Percentiles rank a stretch among this genome's conserved stretches.
phyloP scores from a whole-genome alignment of 2,113 vertebrate species.

The Marcusenius ussheri region DNA sequence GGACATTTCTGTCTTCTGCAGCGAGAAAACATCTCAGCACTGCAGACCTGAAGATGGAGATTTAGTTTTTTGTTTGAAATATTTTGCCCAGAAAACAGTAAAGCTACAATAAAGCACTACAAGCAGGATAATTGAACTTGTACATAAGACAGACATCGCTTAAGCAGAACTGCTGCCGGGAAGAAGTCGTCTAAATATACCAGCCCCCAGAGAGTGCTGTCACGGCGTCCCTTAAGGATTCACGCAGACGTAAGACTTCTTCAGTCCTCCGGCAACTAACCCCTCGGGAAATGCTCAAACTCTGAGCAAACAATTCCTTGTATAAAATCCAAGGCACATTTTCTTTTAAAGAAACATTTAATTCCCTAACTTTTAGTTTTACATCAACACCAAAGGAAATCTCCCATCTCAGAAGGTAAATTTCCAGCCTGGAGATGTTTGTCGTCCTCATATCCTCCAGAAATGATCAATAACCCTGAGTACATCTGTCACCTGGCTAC shows the following conservation, averaged over 20 bases:
- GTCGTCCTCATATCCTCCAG: background rate
- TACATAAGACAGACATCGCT: background rate
- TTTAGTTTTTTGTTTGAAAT: background rate
- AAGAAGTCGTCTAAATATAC: background rate
- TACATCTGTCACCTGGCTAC: background rate
- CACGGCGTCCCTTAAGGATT: background rate
- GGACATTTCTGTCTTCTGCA: background rate
- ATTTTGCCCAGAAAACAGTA: background rate
- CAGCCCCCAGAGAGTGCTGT: background rate
- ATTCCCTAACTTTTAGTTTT: background rate
- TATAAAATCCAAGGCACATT: background rate
- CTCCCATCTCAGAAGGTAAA: background rate
- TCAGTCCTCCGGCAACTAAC: background rate
- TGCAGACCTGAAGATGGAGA: background rate
- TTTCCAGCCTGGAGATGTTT: background rate
- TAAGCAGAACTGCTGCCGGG: background rate
- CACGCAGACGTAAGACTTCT: slow-evolving; percentile 1
- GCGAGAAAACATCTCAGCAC: background rate
- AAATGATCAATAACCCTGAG: background rate
- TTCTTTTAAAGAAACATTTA: background rate
- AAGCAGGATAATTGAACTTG: background rate
- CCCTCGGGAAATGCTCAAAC: background rate
- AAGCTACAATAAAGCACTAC: background rate
- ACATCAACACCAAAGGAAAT: background rate
- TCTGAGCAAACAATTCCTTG: background rate